Evolutionary conservation across 2,113 vertebrate species (phyloP).

Genomic region (Phycodurus eques): DNA sequence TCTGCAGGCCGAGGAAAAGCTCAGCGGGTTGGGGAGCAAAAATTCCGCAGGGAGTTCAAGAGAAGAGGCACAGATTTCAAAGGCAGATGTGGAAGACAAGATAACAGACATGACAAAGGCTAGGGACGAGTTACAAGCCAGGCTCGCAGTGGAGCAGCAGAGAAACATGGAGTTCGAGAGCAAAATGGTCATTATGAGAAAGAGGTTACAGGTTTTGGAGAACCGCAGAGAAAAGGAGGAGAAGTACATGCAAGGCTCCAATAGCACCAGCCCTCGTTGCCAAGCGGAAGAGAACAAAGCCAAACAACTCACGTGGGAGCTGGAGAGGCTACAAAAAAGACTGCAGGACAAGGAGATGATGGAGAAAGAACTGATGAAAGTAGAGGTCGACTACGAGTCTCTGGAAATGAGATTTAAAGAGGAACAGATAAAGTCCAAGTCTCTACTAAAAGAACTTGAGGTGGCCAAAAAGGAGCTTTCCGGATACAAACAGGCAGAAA

Average conservation of each 20-base stretch:
- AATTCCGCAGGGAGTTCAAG: conserved; percentile 67
- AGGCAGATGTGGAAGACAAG: conserved; percentile 88
- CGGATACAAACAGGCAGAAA: conserved; percentile 86
- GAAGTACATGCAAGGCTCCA: conserved; percentile 74
- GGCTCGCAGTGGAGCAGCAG: conserved; percentile 85
- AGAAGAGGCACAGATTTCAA: conserved; percentile 84
- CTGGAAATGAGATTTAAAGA: conserved; percentile 81
- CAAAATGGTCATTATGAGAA: conserved; percentile 84
- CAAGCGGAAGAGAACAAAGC: conserved; percentile 93
- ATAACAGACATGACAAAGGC: conserved; percentile 81
- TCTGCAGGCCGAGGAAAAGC: conserved; percentile 86
- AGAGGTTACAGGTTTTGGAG: conserved; percentile 87
- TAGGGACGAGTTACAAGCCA: conserved; percentile 84
- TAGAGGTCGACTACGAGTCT: conserved; percentile 83
- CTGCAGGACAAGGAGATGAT: conserved; percentile 88
- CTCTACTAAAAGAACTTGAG: conserved; percentile 84
- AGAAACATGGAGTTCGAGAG: conserved; percentile 84
- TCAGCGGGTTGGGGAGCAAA: conserved; percentile 76
- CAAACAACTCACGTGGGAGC: conserved; percentile 88
- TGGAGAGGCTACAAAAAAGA: conserved; percentile 84
- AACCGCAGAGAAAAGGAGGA: conserved; percentile 84
- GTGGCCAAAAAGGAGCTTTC: conserved; percentile 83
- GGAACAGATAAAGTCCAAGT: conserved; percentile 80
- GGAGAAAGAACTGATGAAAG: conserved; percentile 86
- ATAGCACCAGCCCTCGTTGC: conserved; percentile 59